phyloP scores from a whole-genome alignment of 2,888 invertebrate genomes.

The Stenoptilia bipunctidactyla region DNA sequence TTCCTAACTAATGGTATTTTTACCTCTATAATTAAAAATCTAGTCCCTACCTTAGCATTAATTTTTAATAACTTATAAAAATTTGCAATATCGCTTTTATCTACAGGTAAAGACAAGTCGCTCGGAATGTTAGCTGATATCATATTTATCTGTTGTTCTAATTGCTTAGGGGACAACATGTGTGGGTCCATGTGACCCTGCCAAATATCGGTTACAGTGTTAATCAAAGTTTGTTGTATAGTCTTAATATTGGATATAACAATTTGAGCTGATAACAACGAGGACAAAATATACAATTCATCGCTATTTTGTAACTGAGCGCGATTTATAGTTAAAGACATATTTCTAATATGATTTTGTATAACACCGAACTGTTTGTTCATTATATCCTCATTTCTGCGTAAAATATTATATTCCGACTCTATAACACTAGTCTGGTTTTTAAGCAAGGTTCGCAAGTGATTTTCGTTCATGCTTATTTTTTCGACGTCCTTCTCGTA shows the following conservation, averaged over 20 bases:
- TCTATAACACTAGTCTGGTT: conserved; percentile 3
- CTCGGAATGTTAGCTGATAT: conserved; percentile 4
- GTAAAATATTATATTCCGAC: conserved; percentile 1
- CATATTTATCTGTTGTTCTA: conserved; percentile 2
- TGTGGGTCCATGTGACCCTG: conserved; percentile 4
- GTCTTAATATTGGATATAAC: conserved; percentile 4
- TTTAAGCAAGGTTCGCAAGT: neutral
- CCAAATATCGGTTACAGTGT: conserved; percentile 3
- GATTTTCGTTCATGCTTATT: neutral
- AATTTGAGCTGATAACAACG: conserved; percentile 1
- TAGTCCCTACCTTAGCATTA: conserved; percentile 1
- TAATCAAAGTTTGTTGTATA: conserved; percentile 5
- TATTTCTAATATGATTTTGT: neutral
- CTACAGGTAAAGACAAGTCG: conserved; percentile 5
- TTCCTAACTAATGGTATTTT: conserved; percentile 6
- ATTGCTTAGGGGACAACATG: conserved; percentile 5
- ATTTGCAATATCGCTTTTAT: conserved; percentile 4
- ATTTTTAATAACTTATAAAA: conserved; percentile 7
- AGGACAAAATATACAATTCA: conserved; percentile 2
- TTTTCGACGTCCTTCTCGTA: conserved; percentile 1
- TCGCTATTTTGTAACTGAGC: neutral
- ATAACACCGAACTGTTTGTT: conserved; percentile 1
- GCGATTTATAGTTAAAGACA: neutral
- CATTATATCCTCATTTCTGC: conserved; percentile 1
- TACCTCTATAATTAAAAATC: conserved; percentile 8